Evolutionary conservation across 2,113 vertebrate species (phyloP), one percentile per base, ranked within the genome.

Genomic region (Tupaia tana): DNA sequence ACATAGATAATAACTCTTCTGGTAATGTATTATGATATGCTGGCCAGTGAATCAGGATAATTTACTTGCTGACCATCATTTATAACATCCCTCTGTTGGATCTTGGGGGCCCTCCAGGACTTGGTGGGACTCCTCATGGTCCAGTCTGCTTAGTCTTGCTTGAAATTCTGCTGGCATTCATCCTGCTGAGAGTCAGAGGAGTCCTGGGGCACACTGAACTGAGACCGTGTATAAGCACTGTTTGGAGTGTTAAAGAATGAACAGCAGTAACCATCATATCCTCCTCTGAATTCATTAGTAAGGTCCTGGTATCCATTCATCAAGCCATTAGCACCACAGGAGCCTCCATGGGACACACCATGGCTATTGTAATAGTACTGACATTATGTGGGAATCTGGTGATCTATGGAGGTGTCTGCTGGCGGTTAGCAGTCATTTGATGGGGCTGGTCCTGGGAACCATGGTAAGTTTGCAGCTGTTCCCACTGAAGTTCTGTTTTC

Each of bases 101-200:
- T 98, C 98, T 99, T 95, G 98, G 98, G 97, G 98, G 98, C 87
- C 98, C 99, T 98, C 98, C 98, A 98, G 98, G 99, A 98, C 98
- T 98, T 99, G 96, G 99, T 98, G 99, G 99, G 98, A 99, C 98
- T 97, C 99, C 99, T 97, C 99, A 99, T 97, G 99, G 99, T 98
- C 99, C 99, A 98, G 98, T 99, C 97, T 99, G 99, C 97, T 99
- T 99, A 98, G 98, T 99, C 99, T 94, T 99, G 99, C 98, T 99
- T 99, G 99, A 99, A 99, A 98, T 99, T 99, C 98, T 99, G 99
- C 97, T 99, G 99, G 98, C 99, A 99, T 96, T 99, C 99, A 97
- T 99, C 99, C 99, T 99, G 98, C 95, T 99, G 99, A 97, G 99
- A 99, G 97, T 98, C 99, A 66, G 99, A 99, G 97, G 99, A 99